A percentile compares a stretch with the other conserved stretches of the same genome.
phyloP scores from a whole-genome alignment of 2,113 vertebrate genomes.

The Eira barbara region DNA sequence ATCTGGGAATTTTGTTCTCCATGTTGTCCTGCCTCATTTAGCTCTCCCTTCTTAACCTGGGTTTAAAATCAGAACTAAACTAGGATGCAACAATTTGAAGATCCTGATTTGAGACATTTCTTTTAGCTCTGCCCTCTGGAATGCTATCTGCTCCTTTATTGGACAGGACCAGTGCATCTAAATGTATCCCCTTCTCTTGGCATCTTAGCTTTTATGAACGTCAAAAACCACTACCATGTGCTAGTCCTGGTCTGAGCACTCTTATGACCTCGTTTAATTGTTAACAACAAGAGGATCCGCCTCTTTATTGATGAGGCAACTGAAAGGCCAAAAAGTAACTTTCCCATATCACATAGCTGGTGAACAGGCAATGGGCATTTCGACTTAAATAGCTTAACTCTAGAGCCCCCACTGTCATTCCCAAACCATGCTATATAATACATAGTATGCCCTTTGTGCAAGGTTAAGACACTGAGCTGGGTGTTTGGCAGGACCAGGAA shows the following conservation, averaged over 20 bases:
- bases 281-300: background rate
- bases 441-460: background rate
- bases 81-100: background rate
- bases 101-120: background rate
- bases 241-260: background rate
- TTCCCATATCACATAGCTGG: background rate
- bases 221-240: background rate
- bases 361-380: background rate
- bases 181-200: background rate
- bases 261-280: background rate
- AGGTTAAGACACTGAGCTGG: background rate
- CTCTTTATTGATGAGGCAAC: background rate
- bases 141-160: background rate
- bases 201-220: background rate
- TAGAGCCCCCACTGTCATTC: background rate
- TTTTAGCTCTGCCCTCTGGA: background rate
- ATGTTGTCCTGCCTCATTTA: background rate
- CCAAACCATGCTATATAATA: no score
- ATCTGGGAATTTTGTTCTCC: background rate
- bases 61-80: slow-evolving; percentile 19
- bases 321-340: background rate
- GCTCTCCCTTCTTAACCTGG: background rate
- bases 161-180: background rate
- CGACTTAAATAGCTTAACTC: background rate
- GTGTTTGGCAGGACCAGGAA: background rate